These are phyloP conservation scores for Aphodius granarius DNA, from an alignment of 2,888 invertebrate genomes.

Conservation along the genomic window DNA sequence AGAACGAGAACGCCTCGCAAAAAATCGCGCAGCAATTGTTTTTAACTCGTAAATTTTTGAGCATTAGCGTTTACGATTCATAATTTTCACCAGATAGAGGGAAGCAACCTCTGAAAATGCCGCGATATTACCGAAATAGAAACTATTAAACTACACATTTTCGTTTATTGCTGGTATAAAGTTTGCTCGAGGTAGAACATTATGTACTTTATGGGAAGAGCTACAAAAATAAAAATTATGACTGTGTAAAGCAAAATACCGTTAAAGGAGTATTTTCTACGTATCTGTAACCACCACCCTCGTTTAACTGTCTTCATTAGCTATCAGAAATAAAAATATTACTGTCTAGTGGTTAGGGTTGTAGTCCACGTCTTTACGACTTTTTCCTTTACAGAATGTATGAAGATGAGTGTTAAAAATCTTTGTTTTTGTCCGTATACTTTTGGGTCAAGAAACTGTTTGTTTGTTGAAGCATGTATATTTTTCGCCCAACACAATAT, in stretches of 20 bases:
- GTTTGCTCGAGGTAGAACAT: background rate
- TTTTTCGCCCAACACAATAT: too few relatives aligned
- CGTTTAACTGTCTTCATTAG: background rate
- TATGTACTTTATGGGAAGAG: background rate
- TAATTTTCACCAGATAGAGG: background rate
- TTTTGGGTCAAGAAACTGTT: too few relatives aligned
- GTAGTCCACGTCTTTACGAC: background rate
- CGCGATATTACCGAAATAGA: background rate
- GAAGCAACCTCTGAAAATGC: background rate
- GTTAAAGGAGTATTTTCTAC: background rate
- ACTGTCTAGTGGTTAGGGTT: background rate
- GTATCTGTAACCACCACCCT: background rate
- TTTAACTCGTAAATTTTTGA: background rate
- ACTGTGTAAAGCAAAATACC: background rate
- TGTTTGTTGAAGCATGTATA: too few relatives aligned
- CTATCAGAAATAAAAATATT: background rate
- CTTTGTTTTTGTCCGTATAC: too few relatives aligned
- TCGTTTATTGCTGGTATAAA: background rate
- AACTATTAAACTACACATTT: background rate
- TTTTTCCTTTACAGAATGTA: background rate
- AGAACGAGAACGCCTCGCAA: background rate
- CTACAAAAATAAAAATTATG: background rate
- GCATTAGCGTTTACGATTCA: background rate
- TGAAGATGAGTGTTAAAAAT: too few relatives aligned
- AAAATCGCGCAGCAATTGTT: background rate